Base-by-base conservation (phyloP, 2,113 vertebrate genomes). In the Muntiacus muntjak region DNA sequence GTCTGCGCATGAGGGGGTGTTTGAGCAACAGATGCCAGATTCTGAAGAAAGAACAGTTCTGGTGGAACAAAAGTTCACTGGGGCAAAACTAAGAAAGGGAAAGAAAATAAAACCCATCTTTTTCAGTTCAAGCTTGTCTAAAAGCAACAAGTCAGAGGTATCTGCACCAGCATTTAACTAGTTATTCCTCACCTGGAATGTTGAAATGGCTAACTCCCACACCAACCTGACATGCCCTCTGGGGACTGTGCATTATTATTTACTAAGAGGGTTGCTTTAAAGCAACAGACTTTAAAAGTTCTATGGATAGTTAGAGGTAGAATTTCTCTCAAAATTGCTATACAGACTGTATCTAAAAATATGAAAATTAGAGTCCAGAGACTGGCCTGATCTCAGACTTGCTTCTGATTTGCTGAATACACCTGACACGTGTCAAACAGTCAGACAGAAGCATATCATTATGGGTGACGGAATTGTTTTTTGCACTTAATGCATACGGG, bases 61-160 rank as follows among this genome's bases (percentile, higher is more conserved):
- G 57, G 43, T 88, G 94, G 97, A 98, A 98, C 98, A 98, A 98
- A 98, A 98, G 97, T 98, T 98, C 98, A 98, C 98, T 92, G 94
- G 97, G 93, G 96, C 97, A 97, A 97, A 94, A 97, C 50, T 96
- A 98, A 97, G 87, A 92, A 95, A 97, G 74, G 96, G 71, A 97
- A 97, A 97, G 71, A 97, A 97, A 97, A 98, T 14, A 95, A 28
- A 96, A 94, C 50, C 87, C n/a, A 1, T 93, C 97, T 95, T 86
- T 94, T 98, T 88, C n/a, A 93, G 17, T 89, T 95, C 33, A 91
- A 79, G 45, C 78, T 91, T 94, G 84, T 95, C 97, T 98, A 87
- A 97, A 97, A 93, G 62, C 83, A 85, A 25, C 43, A 13, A 11
- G 30, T 83, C 40, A 92, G 62, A 91, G 36, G 45, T 50, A 74